Evolutionary conservation across 2,888 invertebrate genomes (phyloP).

Genomic region (Volucella zonaria): DNA sequence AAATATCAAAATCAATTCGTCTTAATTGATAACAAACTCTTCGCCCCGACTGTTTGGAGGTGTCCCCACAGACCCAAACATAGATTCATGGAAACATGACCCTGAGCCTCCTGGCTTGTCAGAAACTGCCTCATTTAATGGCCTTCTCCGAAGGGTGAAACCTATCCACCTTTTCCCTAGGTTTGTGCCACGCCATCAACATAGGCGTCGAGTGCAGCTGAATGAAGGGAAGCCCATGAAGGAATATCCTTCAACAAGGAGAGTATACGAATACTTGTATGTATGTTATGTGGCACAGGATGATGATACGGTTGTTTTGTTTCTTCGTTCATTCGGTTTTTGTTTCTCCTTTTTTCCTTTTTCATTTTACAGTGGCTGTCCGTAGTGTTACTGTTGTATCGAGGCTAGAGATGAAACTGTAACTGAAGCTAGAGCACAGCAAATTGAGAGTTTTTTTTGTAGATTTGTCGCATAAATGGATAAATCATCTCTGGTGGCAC

Average conservation of each 20-base stretch:
- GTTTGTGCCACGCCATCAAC: slow-evolving; percentile 16
- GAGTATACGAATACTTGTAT: background rate
- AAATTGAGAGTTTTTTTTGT: slow-evolving; percentile 42
- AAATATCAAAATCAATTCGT: background rate
- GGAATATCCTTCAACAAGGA: slow-evolving; percentile 38
- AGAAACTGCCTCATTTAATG: slow-evolving; percentile 56
- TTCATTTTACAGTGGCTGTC: slow-evolving; percentile 17
- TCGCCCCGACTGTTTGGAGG: background rate
- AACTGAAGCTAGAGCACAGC: background rate
- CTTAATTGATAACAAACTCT: slow-evolving; percentile 8
- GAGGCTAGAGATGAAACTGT: too few relatives aligned
- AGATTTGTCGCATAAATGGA: slow-evolving; percentile 51
- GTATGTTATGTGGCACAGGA: slow-evolving; percentile 5
- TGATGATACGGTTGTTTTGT: slow-evolving; percentile 46
- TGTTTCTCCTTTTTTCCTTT: slow-evolving; percentile 6
- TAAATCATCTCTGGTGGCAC: slow-evolving; percentile 53
- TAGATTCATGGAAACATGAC: slow-evolving; percentile 21
- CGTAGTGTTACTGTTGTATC: slow-evolving; percentile 1
- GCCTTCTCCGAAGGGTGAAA: slow-evolving; percentile 40
- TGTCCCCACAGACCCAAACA: background rate
- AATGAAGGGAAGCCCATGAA: background rate
- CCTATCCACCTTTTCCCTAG: slow-evolving; percentile 28
- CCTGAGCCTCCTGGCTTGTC: slow-evolving; percentile 35
- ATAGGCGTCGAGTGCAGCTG: background rate
- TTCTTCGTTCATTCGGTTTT: background rate